Evolutionary conservation across 2,888 invertebrate genomes (phyloP).

Genomic region (Drosophila koepferae): DNA sequence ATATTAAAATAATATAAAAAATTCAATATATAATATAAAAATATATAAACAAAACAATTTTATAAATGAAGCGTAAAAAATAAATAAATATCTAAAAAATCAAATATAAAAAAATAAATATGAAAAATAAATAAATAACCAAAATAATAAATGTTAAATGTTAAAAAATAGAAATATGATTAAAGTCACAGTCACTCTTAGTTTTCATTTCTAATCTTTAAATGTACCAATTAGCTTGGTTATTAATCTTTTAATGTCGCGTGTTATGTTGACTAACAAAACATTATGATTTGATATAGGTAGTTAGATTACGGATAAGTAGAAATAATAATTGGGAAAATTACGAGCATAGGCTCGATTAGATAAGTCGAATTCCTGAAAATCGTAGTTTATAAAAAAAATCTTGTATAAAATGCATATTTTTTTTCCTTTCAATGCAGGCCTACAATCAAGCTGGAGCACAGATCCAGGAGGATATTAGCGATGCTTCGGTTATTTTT

Average conservation of each 20-base stretch:
- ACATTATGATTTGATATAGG: neutral
- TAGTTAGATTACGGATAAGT: conserved; percentile 13
- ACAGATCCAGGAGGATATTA: conserved; percentile 97
- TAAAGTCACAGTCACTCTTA: neutral
- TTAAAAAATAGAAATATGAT: too few relatives aligned
- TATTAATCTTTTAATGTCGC: conserved; percentile 7
- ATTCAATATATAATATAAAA: too few relatives aligned
- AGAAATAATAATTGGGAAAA: neutral
- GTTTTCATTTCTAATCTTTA: neutral
- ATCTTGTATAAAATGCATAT: neutral
- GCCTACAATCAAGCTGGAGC: conserved; percentile 97
- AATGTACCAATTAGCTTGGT: neutral
- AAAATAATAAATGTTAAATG: too few relatives aligned
- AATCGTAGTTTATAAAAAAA: neutral
- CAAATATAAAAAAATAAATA: too few relatives aligned
- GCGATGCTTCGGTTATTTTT: conserved; percentile 97
- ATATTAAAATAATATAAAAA: too few relatives aligned
- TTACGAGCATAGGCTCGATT: conserved; percentile 23
- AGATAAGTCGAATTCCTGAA: conserved; percentile 18
- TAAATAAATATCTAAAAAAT: too few relatives aligned
- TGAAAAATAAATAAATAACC: too few relatives aligned
- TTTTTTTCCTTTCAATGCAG: conserved; percentile 84
- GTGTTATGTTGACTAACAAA: conserved; percentile 22
- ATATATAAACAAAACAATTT: too few relatives aligned
- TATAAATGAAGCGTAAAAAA: too few relatives aligned